A percentile compares a stretch with the other conserved stretches of the same genome.
These are phyloP conservation scores for Xiphorhynchus elegans DNA, from an alignment of 2,113 vertebrate species.

Conservation along the genomic window DNA sequence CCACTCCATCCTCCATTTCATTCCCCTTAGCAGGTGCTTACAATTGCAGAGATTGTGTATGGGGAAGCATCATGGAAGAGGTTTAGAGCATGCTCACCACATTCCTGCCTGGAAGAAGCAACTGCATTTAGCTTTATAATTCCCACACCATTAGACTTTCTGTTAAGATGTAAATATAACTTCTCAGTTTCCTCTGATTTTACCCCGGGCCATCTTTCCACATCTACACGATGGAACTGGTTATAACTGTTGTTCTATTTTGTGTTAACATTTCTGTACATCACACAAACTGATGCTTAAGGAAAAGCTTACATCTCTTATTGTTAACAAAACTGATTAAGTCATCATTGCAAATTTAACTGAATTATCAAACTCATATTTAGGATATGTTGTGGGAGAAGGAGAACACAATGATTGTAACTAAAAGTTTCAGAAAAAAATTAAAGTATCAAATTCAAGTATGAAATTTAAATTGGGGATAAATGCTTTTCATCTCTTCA, in stretches of 20 bases:
- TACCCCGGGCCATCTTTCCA: not conserved
- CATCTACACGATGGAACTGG: not conserved
- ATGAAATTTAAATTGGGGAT: not conserved
- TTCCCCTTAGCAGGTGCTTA: not conserved
- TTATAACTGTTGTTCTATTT: not conserved
- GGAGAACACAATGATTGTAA: not conserved
- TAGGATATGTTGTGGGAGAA: not conserved
- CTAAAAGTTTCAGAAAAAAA: not conserved
- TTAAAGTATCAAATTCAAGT: accelerated
- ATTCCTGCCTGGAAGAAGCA: not conserved
- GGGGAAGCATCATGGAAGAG: not conserved
- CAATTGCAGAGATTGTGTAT: not conserved
- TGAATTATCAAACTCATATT: not conserved
- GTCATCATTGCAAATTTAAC: not conserved
- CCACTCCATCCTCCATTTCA: not conserved
- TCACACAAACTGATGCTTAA: not conserved
- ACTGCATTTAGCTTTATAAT: not conserved
- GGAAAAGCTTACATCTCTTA: not conserved
- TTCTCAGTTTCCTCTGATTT: not conserved
- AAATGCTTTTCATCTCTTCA: not conserved
- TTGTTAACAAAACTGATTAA: not conserved
- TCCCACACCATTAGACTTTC: not conserved
- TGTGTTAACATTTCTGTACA: accelerated
- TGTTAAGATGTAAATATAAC: not conserved
- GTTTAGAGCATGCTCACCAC: no score